Evolutionary conservation across 2,113 vertebrate species (phyloP).

Genomic region (Sturnus vulgaris): DNA sequence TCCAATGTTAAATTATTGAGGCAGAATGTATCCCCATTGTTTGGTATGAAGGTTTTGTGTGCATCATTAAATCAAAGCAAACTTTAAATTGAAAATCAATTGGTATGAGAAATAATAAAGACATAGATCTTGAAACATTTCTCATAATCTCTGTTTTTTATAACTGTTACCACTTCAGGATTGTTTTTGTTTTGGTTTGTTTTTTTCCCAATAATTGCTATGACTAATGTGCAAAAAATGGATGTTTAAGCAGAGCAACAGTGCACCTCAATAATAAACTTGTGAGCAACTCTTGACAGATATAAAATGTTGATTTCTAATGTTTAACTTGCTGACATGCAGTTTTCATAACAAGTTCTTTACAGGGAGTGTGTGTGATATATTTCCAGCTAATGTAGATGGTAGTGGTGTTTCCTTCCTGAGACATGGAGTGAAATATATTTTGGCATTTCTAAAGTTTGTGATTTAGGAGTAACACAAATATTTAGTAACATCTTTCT

Average conservation of each 20-base stretch:
- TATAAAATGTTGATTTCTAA: background rate
- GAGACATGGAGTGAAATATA: rapidly evolving
- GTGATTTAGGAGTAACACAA: background rate
- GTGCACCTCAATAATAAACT: background rate
- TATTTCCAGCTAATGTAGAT: background rate
- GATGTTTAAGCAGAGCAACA: background rate
- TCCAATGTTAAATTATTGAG: background rate
- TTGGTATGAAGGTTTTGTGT: constrained; percentile 32
- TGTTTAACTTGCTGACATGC: background rate
- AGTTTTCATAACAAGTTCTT: background rate
- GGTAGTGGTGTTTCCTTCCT: background rate
- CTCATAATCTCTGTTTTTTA: background rate
- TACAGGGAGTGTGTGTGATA: rapidly evolving
- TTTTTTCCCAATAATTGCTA: background rate
- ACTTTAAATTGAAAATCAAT: constrained; percentile 50
- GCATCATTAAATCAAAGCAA: constrained; percentile 56
- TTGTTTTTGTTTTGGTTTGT: background rate
- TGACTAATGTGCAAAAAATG: background rate
- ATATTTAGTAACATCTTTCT: background rate
- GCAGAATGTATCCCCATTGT: constrained; percentile 29
- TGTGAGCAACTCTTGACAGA: background rate
- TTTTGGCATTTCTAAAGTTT: background rate
- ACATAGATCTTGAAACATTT: constrained; percentile 4
- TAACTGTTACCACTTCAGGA: background rate
- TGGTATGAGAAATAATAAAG: background rate